Base-by-base conservation (phyloP, 2,113 vertebrate genomes). In the Macquaria australasica region DNA sequence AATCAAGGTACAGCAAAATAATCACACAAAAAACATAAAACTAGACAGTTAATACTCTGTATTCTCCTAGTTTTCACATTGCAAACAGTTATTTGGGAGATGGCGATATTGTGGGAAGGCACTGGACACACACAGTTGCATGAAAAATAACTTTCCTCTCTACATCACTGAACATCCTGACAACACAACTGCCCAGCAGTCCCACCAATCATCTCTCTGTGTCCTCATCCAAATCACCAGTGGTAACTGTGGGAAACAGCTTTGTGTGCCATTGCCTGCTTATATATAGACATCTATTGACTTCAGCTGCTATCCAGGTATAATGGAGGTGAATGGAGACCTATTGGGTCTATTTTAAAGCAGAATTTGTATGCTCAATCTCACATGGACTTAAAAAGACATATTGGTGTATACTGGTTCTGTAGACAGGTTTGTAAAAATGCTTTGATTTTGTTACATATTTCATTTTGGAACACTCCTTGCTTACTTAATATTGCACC, bases 61-160 rank as follows among this genome's bases (percentile, higher is more conserved):
- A 9, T 75, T 56, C 23, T 28, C 21, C 20, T 1, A 8, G 20
- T 37, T 51, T 41, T 48, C 2, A 50, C 68, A 45, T 5, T 21
- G 15, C 23, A 43, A 62, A 41, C 11, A 11, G 39, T 18, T 16
- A 43, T 39, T 9, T 51, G 41, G 39, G 69, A 78, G 37, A 39
- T 39, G 51, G 21, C 23, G 48, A 64, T 18, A 70, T n/a, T 82
- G 34, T 70, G 16, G 21, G n/a, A 8, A 59, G 56, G 48, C 51
- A 20, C 64, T 66, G 31, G 39, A 31, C 15, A 45, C 50, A 76
- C 59, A 76, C 34, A 51, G 34, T 1, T 51, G n/a, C 41, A 45
- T 78, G 58, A 62, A 63, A 74, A 73, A 64, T n/a, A 4, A 59
- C 25, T 77, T 66, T 34, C 45, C 66, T 83, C 31, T 77, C 60